phyloP scores from a whole-genome alignment of 2,113 vertebrate genomes.

The Silurus glanis region DNA sequence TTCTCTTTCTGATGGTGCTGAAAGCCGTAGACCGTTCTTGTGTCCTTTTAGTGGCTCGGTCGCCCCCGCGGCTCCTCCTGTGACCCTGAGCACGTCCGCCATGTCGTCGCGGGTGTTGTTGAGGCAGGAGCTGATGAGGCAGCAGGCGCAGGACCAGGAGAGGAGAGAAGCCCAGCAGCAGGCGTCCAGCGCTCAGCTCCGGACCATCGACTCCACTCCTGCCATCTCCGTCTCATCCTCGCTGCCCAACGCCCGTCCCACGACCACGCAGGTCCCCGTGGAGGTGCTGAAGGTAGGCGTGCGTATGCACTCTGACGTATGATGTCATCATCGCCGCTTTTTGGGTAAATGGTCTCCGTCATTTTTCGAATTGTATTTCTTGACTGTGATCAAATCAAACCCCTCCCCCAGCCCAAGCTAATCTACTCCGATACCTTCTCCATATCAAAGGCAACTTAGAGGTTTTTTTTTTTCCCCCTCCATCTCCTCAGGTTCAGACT shows the following conservation, averaged over 20 bases:
- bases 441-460: neutral
- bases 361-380: too few species aligned
- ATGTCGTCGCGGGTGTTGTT: conserved; percentile 79
- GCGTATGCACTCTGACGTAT: neutral
- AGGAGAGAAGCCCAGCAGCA: conserved; percentile 77
- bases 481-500: conserved; percentile 77
- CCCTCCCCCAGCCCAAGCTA: neutral
- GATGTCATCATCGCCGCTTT: neutral
- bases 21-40: neutral
- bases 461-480: neutral
- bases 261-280: conserved; percentile 82
- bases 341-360: neutral
- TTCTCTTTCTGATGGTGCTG: neutral
- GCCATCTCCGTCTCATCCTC: conserved; percentile 71
- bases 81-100: conserved; percentile 42
- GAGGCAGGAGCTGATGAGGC: conserved; percentile 87
- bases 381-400: too few species aligned
- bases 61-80: conserved; percentile 28
- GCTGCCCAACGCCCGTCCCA: conserved; percentile 58
- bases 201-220: conserved; percentile 61
- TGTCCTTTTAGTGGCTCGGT: neutral
- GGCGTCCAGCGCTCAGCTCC: conserved; percentile 63
- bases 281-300: conserved; percentile 84
- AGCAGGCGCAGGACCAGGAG: conserved; percentile 84
- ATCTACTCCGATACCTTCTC: neutral